Percentiles rank a stretch among this genome's conserved stretches.
phyloP scores from a whole-genome alignment of 1,140 invertebrate species.

The Calliopsis andreniformis region DNA sequence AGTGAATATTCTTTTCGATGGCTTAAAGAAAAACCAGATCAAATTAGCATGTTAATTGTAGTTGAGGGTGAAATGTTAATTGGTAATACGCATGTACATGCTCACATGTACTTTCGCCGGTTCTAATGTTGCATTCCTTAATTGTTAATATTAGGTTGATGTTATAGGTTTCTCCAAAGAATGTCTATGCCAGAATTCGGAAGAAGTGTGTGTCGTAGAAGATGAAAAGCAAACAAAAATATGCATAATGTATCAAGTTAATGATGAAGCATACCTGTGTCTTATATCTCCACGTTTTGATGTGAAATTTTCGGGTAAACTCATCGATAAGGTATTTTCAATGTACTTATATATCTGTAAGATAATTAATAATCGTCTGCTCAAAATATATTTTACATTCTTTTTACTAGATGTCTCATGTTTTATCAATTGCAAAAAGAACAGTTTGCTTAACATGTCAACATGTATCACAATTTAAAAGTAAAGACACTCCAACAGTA shows the following conservation, averaged over 20 bases:
- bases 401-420: slow-evolving; percentile 69
- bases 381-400: slow-evolving; percentile 22
- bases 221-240: slow-evolving; percentile 61
- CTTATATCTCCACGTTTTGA: slow-evolving; percentile 67
- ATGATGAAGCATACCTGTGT: slow-evolving; percentile 67
- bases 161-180: slow-evolving; percentile 67
- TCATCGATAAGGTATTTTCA: slow-evolving; percentile 70
- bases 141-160: slow-evolving; percentile 14
- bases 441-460: slow-evolving; percentile 67
- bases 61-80: slow-evolving; percentile 70
- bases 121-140: background rate
- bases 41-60: slow-evolving; percentile 67
- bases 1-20: slow-evolving; percentile 67
- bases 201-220: slow-evolving; percentile 69
- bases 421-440: slow-evolving; percentile 65
- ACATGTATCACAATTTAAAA: slow-evolving; percentile 72
- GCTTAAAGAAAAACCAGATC: slow-evolving; percentile 61
- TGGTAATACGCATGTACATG: no score
- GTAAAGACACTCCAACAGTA: slow-evolving; percentile 50
- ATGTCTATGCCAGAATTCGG: slow-evolving; percentile 46
- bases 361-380: no score
- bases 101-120: background rate
- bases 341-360: slow-evolving; percentile 38
- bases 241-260: slow-evolving; percentile 66
- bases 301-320: slow-evolving; percentile 66